Percentiles rank a stretch among this genome's conserved stretches.
Conservation (phyloP, 2,888 invertebrate genomes). For the Temnothorax unifasciatus region DNA sequence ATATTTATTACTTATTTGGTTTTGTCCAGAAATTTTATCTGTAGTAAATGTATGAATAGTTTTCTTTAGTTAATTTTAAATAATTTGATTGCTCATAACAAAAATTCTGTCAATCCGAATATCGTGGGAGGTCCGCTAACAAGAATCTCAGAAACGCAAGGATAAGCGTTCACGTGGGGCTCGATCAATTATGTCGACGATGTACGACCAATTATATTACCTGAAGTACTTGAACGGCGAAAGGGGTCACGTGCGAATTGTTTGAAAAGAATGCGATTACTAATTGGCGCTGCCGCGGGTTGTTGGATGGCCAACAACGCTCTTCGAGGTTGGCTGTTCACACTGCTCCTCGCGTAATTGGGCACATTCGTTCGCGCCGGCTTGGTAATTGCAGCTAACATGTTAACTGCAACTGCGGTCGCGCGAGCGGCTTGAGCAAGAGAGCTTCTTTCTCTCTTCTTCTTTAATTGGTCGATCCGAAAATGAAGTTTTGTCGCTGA, state of each 20-base stretch:
- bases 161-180: not conserved
- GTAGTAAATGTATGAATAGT: not conserved
- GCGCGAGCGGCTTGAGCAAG: constrained; percentile 61
- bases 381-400: constrained; percentile 78
- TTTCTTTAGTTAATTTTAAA: not conserved
- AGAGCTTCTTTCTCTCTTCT: not conserved
- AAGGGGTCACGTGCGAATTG: constrained; percentile 60
- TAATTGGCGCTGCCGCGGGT: constrained; percentile 71
- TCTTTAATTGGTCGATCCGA: constrained; percentile 47
- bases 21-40: not conserved
- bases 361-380: constrained; percentile 77
- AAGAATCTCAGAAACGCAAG: not conserved
- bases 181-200: constrained; percentile 1
- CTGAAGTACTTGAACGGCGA: constrained; percentile 1
- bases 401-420: constrained; percentile 69
- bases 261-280: constrained; percentile 75
- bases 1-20: not conserved
- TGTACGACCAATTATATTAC: constrained; percentile 26
- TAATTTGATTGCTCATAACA: not conserved
- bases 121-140: not conserved
- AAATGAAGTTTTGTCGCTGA: constrained; percentile 33
- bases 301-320: constrained; percentile 62
- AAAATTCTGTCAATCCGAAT: not conserved
- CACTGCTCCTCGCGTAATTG: constrained; percentile 75
- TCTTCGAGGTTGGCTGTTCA: constrained; percentile 46